Evolutionary conservation across 2,113 vertebrate species (phyloP), one percentile per base, ranked within the genome.

Genomic region (Myotis lucifugus): DNA sequence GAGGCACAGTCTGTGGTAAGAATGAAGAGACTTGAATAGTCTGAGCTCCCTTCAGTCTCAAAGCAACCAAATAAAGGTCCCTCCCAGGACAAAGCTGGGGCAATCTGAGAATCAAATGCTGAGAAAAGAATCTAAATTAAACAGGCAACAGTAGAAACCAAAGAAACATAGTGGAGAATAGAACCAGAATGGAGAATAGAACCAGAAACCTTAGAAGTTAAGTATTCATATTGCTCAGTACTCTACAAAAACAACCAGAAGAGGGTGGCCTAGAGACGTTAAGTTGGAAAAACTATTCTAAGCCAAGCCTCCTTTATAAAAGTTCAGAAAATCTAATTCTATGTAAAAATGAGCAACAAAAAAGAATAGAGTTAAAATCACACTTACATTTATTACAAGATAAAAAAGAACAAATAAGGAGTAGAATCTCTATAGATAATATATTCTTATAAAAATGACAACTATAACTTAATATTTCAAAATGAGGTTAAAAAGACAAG

Each of bases 211-310:
- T 86, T 70, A 83, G 32, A 77, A 50, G 18, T 6, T 40, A 54
- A 6, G 3, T 52, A 37, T 37, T 90, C 66, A 40, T 19, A 21
- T 27, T 70, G 29, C 2, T 8, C 4, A 81, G 59, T 52, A 85
- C 37, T 88, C 84, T 59, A 66, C 40, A 82, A 64, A 92, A 73
- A 46, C 83, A 85, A 34, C 90, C 86, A 97, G 96, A 56, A 91
- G 86, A 94, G 78, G 73, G 82, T 92, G 84, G 67, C 27, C 78
- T 88, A 52, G 91, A 94, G 54, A 94, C 8, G 0, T n/a, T 69
- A 85, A 52, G 18, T 18, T 52, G 48, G 85, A 81, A 94, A 91
- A 93, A 59, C 29, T 46, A 23, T 73, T 86, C 32, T 46, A 85
- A 94, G 13, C 59, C 19, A 52, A 90, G 27, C 12, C 2, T 74